These are phyloP conservation scores for Monodelphis domestica DNA, from an alignment of 2,797 vertebrate genomes.

Conservation along the genomic window DNA sequence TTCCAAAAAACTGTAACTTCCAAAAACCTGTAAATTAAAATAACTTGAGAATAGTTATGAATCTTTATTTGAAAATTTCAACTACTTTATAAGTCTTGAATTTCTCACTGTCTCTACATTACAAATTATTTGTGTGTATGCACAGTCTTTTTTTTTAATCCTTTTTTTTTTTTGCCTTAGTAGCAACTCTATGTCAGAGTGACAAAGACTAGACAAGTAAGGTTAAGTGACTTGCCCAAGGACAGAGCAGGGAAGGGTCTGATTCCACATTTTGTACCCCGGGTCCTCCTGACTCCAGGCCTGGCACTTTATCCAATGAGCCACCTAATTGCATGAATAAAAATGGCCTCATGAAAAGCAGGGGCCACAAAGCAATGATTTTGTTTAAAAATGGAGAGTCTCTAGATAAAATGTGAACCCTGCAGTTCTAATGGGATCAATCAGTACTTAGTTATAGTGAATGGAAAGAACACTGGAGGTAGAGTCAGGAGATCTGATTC, in stretches of 20 bases:
- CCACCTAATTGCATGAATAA: no score
- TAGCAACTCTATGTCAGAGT: no score
- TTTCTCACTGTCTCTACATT: background rate
- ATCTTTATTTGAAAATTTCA: background rate
- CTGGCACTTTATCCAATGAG: no score
- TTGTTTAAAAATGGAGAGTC: background rate
- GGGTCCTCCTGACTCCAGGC: no score
- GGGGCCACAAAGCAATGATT: background rate
- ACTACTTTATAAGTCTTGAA: background rate
- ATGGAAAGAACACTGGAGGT: background rate
- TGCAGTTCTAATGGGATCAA: background rate
- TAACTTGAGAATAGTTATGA: background rate
- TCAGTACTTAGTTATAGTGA: background rate
- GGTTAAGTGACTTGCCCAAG: no score
- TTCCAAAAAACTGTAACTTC: background rate
- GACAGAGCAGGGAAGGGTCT: no score
- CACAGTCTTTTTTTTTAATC: no score
- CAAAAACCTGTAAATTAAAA: background rate
- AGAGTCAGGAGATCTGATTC: constrained; percentile 48
- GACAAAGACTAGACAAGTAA: no score
- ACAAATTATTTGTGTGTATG: background rate
- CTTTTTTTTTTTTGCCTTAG: no score
- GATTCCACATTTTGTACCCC: no score
- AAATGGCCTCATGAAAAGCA: background rate
- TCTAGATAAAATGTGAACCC: background rate